These are phyloP conservation scores for Spilosoma lubricipeda DNA, from an alignment of 2,888 invertebrate genomes.

Conservation along the genomic window DNA sequence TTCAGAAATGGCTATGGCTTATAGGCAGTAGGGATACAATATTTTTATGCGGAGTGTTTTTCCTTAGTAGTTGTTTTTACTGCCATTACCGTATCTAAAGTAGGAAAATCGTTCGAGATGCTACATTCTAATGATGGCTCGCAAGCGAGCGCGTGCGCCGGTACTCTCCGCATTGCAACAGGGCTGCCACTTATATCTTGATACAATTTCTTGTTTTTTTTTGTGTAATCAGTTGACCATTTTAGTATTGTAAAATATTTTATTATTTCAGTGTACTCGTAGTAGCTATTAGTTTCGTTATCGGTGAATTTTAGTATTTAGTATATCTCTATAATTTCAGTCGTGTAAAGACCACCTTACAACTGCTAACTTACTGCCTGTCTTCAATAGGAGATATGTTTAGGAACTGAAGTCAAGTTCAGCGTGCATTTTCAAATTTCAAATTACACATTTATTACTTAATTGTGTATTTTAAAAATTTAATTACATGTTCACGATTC, in stretches of 20 bases:
- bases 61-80: conserved; percentile 80
- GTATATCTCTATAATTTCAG: neutral
- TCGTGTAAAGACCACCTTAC: neutral
- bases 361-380: neutral
- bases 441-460: too few species aligned
- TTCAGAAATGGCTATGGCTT: conserved; percentile 84
- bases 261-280: neutral
- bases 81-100: conserved; percentile 83
- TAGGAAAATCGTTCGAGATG: conserved; percentile 84
- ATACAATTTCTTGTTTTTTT: neutral
- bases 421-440: neutral
- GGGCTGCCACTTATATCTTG: conserved; percentile 58
- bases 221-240: neutral
- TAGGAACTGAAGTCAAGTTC: neutral
- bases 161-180: conserved; percentile 62
- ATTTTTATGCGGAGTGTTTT: conserved; percentile 84
- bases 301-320: neutral
- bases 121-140: conserved; percentile 83
- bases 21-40: conserved; percentile 83
- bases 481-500: too few species aligned
- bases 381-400: neutral
- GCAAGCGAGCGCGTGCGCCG: conserved; percentile 82
- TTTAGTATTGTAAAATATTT: neutral
- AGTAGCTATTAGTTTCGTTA: neutral
- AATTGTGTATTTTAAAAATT: too few species aligned